These are phyloP conservation scores for Colius striatus DNA, from an alignment of 2,113 vertebrate genomes.

Conservation along the genomic window DNA sequence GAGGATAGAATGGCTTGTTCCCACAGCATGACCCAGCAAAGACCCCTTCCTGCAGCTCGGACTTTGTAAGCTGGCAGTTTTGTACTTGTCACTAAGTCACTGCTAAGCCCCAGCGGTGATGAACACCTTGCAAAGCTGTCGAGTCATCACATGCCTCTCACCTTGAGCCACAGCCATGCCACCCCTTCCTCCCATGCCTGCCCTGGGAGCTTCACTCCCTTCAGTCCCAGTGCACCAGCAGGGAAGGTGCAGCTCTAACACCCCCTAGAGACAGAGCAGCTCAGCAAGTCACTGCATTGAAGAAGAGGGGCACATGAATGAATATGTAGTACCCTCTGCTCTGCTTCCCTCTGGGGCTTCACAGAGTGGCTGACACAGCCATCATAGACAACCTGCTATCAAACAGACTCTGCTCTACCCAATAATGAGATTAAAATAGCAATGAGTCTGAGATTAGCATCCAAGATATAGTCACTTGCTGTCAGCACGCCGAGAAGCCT, in stretches of 20 bases:
- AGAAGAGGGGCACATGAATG: not conserved
- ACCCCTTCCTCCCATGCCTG: not conserved
- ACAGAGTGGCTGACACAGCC: not conserved
- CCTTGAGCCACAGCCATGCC: not conserved
- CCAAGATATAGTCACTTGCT: constrained; percentile 28
- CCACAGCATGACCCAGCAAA: not conserved
- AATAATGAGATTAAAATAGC: constrained; percentile 57
- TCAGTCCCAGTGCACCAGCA: rapidly evolving
- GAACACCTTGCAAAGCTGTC: not conserved
- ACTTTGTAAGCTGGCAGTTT: not conserved
- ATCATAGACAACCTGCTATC: constrained; percentile 7
- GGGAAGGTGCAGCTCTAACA: not conserved
- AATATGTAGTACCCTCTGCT: constrained; percentile 51
- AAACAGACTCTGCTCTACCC: not conserved
- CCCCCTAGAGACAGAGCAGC: not conserved
- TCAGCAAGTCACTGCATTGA: not conserved
- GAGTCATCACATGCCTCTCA: rapidly evolving
- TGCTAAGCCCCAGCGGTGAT: not conserved
- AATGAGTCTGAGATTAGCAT: constrained; percentile 24
- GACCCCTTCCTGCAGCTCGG: not conserved
- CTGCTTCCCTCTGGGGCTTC: constrained; percentile 8
- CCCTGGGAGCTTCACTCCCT: not conserved
- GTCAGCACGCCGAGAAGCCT: constrained; percentile 28
- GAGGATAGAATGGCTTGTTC: not conserved
- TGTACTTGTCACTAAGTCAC: not conserved